These are phyloP conservation scores for Neotoxoptera formosana DNA, from an alignment of 1,140 invertebrate genomes.

Conservation along the genomic window DNA sequence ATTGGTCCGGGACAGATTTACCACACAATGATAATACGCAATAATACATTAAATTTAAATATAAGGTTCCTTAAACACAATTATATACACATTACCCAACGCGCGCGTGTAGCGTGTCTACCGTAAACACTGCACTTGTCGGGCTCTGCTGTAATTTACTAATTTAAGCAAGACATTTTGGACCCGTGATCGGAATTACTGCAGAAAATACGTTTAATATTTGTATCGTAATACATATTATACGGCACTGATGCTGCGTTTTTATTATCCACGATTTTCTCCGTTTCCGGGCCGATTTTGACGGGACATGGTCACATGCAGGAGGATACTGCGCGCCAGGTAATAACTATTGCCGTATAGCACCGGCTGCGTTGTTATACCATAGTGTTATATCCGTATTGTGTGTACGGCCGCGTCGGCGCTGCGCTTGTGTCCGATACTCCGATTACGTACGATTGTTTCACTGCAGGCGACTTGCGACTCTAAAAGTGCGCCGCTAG, in stretches of 20 bases:
- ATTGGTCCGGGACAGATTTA: not conserved
- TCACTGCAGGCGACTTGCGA: not conserved
- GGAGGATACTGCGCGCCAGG: not conserved
- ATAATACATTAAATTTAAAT: not conserved
- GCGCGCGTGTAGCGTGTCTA: too few species aligned
- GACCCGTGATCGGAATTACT: not conserved
- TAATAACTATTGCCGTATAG: not conserved
- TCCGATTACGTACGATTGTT: not conserved
- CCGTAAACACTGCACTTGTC: not conserved
- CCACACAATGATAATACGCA: not conserved
- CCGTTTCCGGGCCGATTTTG: not conserved
- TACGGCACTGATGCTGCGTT: not conserved
- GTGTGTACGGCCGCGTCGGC: not conserved
- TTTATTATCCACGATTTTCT: not conserved
- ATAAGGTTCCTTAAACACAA: not conserved
- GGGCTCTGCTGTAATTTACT: not conserved
- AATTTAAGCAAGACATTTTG: not conserved
- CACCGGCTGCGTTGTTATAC: not conserved
- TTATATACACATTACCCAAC: not conserved
- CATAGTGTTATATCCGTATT: not conserved
- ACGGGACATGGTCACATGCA: not conserved
- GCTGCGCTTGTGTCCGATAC: not conserved
- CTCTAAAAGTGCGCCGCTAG: slow-evolving; percentile 7
- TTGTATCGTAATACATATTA: not conserved
- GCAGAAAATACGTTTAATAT: not conserved